Evolutionary conservation across 2,888 invertebrate species (phyloP).

Genomic region (Brassicogethes aeneus): DNA sequence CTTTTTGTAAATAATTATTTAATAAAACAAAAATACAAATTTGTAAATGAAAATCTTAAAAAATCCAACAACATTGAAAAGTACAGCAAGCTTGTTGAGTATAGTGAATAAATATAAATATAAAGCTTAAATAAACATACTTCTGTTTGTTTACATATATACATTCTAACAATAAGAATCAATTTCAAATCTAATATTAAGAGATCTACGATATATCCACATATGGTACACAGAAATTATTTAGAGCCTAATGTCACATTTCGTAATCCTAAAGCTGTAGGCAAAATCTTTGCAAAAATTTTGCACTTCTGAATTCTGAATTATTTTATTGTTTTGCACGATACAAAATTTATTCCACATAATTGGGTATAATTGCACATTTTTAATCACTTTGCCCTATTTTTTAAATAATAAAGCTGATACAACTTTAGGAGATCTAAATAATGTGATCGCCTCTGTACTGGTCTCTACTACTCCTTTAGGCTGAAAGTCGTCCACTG

Average conservation of each 20-base stretch:
- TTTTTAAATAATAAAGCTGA: background rate
- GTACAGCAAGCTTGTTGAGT: conserved; percentile 27
- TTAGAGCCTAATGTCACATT: conserved; percentile 30
- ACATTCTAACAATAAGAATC: conserved; percentile 27
- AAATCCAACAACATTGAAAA: conserved; percentile 31
- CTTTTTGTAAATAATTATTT: conserved; percentile 18
- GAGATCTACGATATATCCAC: conserved; percentile 41
- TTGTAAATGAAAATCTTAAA: conserved; percentile 29
- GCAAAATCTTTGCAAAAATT: conserved; percentile 6
- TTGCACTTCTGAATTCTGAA: too few relatives aligned
- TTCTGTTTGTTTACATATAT: conserved; percentile 28
- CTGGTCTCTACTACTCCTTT: background rate
- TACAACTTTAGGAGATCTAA: conserved; percentile 12
- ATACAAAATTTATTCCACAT: conserved; percentile 12
- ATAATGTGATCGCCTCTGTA: conserved; percentile 9
- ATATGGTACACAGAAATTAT: conserved; percentile 41
- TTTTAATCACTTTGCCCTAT: conserved; percentile 3
- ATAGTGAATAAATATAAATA: conserved; percentile 24
- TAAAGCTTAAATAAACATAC: conserved; percentile 27
- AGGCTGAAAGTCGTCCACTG: too few relatives aligned
- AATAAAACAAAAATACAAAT: conserved; percentile 32
- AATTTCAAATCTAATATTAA: conserved; percentile 26
- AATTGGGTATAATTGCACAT: conserved; percentile 2
- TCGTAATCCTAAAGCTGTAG: conserved; percentile 19
- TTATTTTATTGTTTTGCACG: conserved; percentile 17